These are phyloP conservation scores for Chrysolina americana DNA, from an alignment of 2,888 invertebrate species.

Conservation along the genomic window DNA sequence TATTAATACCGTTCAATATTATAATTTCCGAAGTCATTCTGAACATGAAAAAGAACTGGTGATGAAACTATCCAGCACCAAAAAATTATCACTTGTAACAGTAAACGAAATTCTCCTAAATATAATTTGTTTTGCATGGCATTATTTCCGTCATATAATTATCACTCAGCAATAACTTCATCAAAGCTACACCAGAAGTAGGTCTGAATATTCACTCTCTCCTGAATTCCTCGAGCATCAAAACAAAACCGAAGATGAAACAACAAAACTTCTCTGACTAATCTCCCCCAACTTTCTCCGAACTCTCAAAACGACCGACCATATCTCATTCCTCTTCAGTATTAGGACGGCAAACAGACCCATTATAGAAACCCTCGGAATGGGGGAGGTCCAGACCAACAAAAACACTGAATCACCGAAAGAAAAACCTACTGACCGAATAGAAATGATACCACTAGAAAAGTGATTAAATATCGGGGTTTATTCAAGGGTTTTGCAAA, in stretches of 20 bases:
- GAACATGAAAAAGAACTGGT: not conserved
- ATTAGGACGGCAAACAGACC: constrained; percentile 2
- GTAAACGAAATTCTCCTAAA: not conserved
- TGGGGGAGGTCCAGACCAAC: constrained; percentile 16
- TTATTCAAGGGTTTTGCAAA: constrained; percentile 23
- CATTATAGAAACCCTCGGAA: constrained; percentile 15
- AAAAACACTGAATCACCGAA: constrained; percentile 30
- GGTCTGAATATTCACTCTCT: not conserved
- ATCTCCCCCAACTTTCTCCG: not conserved
- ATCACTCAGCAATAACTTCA: not conserved
- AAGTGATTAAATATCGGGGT: constrained; percentile 30
- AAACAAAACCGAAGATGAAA: not conserved
- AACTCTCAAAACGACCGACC: not conserved
- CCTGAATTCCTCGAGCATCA: not conserved
- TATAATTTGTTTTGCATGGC: not conserved
- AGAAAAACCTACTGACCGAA: constrained; percentile 27
- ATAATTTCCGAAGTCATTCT: not conserved
- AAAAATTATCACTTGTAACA: not conserved
- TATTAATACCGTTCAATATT: constrained; percentile 8
- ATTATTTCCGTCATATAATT: not conserved
- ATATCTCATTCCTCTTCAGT: constrained; percentile 10
- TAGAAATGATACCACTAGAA: constrained; percentile 28
- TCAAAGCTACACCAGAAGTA: not conserved
- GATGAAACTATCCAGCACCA: not conserved
- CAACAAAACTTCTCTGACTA: constrained; percentile 3